Evolutionary conservation across 1,140 invertebrate genomes (phyloP).

Genomic region (Pteromalus puparum): DNA sequence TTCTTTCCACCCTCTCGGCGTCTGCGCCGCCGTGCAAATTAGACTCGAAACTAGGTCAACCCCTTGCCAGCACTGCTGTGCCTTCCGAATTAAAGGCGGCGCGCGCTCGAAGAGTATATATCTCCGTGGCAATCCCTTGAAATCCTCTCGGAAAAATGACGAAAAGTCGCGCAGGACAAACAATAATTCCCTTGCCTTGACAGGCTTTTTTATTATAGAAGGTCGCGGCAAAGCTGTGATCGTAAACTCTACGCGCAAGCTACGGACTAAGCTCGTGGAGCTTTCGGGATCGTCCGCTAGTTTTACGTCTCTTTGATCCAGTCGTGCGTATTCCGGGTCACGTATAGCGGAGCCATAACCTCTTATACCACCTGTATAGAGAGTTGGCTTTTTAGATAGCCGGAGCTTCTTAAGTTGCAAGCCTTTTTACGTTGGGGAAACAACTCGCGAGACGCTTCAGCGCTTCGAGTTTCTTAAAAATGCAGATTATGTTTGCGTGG

Average conservation of each 20-base stretch:
- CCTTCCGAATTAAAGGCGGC: conserved; percentile 13
- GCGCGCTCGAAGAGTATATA: neutral
- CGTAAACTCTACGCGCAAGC: neutral
- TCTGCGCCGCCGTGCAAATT: conserved; percentile 58
- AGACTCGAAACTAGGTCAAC: conserved; percentile 61
- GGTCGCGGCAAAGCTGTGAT: neutral
- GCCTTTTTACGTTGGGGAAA: neutral
- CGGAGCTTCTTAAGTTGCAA: neutral
- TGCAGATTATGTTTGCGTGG: neutral
- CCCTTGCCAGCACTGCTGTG: conserved; percentile 49
- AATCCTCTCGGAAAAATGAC: neutral
- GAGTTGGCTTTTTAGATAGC: neutral
- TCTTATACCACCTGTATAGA: neutral
- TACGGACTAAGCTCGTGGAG: neutral
- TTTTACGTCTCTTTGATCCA: neutral
- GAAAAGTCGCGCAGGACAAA: neutral
- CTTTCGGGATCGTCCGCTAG: neutral
- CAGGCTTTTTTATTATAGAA: neutral
- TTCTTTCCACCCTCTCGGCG: neutral
- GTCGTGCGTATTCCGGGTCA: neutral
- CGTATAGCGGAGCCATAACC: neutral
- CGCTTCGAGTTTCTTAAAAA: no score
- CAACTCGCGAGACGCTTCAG: neutral
- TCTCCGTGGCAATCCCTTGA: neutral
- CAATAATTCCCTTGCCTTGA: neutral